A percentile compares a stretch with the other conserved stretches of the same genome.
phyloP scores from a whole-genome alignment of 2,888 invertebrate genomes.

The Perithous albicinctus region DNA sequence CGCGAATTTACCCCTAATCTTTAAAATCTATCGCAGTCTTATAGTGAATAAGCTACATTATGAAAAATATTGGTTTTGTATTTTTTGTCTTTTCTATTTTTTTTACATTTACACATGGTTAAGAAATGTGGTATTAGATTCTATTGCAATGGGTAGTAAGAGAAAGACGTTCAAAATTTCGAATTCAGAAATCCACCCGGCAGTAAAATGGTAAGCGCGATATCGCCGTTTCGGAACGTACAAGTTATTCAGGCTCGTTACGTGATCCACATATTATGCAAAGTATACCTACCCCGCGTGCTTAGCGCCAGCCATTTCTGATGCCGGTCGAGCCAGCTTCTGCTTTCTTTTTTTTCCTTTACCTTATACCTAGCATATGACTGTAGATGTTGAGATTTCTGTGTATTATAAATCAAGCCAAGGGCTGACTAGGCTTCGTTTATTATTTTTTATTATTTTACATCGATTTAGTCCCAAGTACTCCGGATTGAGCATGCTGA shows the following conservation, averaged over 20 bases:
- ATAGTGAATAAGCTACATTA: too few species aligned
- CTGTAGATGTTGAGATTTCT: neutral
- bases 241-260: slow-evolving; percentile 75
- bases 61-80: too few species aligned
- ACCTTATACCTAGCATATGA: neutral
- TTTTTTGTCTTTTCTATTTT: too few species aligned
- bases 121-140: neutral
- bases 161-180: too few species aligned
- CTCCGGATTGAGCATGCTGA: too few species aligned
- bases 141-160: neutral
- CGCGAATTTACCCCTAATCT: too few species aligned
- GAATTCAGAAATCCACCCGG: slow-evolving; percentile 13
- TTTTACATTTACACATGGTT: too few species aligned
- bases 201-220: slow-evolving; percentile 69
- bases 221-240: slow-evolving; percentile 67
- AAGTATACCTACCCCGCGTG: slow-evolving; percentile 75
- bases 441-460: too few species aligned
- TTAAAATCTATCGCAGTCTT: too few species aligned
- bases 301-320: slow-evolving; percentile 72
- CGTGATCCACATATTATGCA: slow-evolving; percentile 79
- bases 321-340: slow-evolving; percentile 52
- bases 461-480: too few species aligned
- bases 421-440: neutral
- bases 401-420: neutral
- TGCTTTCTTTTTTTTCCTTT: too few species aligned